These are phyloP conservation scores for Heliconius hortense DNA, from an alignment of 2,888 invertebrate genomes.

Conservation along the genomic window DNA sequence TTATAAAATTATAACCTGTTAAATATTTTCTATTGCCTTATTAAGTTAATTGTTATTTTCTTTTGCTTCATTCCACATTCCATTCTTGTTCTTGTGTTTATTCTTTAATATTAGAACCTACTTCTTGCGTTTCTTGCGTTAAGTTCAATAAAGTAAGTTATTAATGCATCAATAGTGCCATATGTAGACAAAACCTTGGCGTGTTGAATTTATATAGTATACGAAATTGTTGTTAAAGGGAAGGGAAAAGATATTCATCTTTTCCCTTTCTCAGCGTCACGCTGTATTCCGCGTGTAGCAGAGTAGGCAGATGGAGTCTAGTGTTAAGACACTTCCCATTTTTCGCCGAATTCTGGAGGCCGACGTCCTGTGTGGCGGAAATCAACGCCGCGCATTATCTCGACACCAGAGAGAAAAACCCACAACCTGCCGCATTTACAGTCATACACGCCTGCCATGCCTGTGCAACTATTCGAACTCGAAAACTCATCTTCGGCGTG, in stretches of 20 bases:
- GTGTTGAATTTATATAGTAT: conserved; percentile 1
- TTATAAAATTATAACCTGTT: not conserved
- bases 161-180: not conserved
- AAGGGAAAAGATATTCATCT: too few species aligned
- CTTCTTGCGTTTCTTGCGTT: not conserved
- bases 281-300: too few species aligned
- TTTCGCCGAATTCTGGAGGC: too few species aligned
- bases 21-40: not conserved
- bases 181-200: not conserved
- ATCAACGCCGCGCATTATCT: too few species aligned
- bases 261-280: too few species aligned
- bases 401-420: too few species aligned
- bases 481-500: conserved; percentile 7
- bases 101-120: not conserved
- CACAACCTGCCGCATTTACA: too few species aligned
- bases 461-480: too few species aligned
- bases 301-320: too few species aligned
- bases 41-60: not conserved
- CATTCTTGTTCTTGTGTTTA: not conserved
- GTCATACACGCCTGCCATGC: too few species aligned
- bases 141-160: not conserved
- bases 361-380: too few species aligned
- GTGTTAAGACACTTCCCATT: too few species aligned
- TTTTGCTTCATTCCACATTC: not conserved
- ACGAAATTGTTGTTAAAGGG: conserved; percentile 4